Base-by-base conservation (phyloP, 2,888 invertebrate species). In the Nebria salina region DNA sequence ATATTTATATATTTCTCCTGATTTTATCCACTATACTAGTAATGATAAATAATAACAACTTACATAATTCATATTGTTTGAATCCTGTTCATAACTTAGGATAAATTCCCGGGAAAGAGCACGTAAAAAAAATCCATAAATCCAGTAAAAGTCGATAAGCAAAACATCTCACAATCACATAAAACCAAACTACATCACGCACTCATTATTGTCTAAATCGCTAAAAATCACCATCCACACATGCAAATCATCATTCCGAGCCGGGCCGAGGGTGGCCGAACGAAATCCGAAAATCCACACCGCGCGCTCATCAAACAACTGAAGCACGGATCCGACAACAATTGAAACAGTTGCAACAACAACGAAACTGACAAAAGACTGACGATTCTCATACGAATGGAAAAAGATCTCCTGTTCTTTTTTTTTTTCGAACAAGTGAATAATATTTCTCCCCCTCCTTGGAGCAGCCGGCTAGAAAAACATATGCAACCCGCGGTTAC, bases 361-460 rank as follows among this genome's bases (percentile, higher is more conserved):
- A 80, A 80, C 80, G 72, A 80, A 80, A 80, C 80, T 75, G 80
- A 65, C 70, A 80, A 80, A 80, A 75, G 80, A 80, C 80, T 80
- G 80, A 54, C 72, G 34, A 66, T 54, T 54, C 54, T 54, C 54
- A 54, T 54, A 54, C 54, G 54, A 54, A 54, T 54, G 54, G 54
- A 54, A 54, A 54, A 54, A 54, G 54, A 54, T 54, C 72, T 72
- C n/a, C 43, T 68, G 65, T 80, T 75, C 80, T 75, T 80, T 80
- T 68, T 25, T 68, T n/a, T 54, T 54, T 70, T 70, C 70, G 75
- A 75, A 70, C 73, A 41, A 42, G 72, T 75, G 64, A 75, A 78
- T 70, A 42, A 70, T 70, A 74, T 54, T 74, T 34, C n/a, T 73
- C 65, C 74, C 78, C 80, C 75, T 72, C 72, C n/a, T 15, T 41